phyloP scores from a whole-genome alignment of 2,113 vertebrate species.

The Pongo abelii region DNA sequence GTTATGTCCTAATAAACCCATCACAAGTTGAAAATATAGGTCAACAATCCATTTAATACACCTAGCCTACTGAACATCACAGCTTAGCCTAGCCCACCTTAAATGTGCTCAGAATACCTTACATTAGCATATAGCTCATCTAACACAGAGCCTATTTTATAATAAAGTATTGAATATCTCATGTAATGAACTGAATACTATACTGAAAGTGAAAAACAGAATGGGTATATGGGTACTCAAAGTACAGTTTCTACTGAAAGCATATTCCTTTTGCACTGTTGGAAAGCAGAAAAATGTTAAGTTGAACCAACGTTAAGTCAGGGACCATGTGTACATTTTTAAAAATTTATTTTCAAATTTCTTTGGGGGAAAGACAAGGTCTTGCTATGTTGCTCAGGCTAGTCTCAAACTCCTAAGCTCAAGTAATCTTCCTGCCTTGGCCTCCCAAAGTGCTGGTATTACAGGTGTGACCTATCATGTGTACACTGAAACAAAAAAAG shows the following conservation, averaged over 20 bases:
- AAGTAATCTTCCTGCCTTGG: too few species aligned
- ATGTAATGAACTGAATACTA: not conserved
- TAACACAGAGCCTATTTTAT: not conserved
- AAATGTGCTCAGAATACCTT: not conserved
- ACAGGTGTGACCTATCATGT: too few species aligned
- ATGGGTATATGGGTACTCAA: not conserved
- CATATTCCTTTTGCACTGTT: not conserved
- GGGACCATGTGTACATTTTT: not conserved
- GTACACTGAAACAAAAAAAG: not conserved
- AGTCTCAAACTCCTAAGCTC: too few species aligned
- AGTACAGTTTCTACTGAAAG: not conserved
- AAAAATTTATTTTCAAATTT: too few species aligned
- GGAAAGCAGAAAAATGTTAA: not conserved
- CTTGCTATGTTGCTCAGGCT: too few species aligned
- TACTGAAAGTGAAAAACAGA: not conserved
- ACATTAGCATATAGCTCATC: not conserved
- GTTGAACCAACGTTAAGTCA: not conserved
- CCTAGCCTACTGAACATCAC: not conserved
- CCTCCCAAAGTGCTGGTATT: too few species aligned
- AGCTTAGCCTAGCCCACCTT: not conserved
- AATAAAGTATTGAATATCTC: not conserved
- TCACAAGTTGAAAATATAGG: not conserved
- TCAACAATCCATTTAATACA: not conserved
- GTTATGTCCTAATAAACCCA: not conserved
- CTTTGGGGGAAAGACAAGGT: not conserved